Evolutionary conservation across 2,113 vertebrate species (phyloP).

Genomic region (Hucho hucho): DNA sequence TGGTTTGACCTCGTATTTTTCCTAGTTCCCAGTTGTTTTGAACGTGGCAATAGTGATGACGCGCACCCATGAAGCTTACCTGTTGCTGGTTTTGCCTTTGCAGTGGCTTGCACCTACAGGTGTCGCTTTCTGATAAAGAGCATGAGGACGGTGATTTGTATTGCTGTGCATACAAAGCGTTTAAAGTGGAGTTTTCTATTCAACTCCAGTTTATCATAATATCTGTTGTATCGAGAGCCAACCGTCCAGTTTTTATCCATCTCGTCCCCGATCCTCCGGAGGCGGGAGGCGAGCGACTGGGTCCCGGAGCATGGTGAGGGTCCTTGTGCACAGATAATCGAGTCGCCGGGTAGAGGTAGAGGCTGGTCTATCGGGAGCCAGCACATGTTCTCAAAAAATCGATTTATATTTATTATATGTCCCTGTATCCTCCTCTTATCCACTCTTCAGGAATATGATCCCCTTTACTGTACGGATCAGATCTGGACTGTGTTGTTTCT

Average conservation of each 20-base stretch:
- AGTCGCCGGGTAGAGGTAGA: constrained; percentile 61
- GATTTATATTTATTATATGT: not conserved
- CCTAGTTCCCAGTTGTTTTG: too few species aligned
- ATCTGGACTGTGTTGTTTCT: constrained; percentile 40
- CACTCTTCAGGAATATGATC: constrained; percentile 26
- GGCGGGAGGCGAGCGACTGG: constrained; percentile 72
- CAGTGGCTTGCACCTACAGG: constrained; percentile 65
- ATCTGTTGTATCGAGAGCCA: constrained; percentile 10
- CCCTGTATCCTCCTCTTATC: constrained; percentile 10
- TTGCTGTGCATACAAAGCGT: constrained; percentile 65
- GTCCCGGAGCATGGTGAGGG: constrained; percentile 64
- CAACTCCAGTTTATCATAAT: constrained; percentile 17
- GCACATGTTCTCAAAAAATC: constrained; percentile 70
- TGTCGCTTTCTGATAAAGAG: constrained; percentile 75
- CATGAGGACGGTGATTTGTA: constrained; percentile 73
- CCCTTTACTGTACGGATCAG: constrained; percentile 46
- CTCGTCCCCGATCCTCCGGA: constrained; percentile 82
- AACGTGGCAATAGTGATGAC: not conserved
- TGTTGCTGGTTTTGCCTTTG: constrained; percentile 66
- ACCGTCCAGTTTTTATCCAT: constrained; percentile 66
- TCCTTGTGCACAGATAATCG: constrained; percentile 53
- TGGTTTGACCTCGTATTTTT: too few species aligned
- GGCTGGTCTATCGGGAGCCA: constrained; percentile 69
- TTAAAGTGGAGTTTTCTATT: constrained; percentile 46
- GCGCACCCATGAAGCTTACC: constrained; percentile 55